phyloP scores from a whole-genome alignment of 2,797 vertebrate species.

The Channa striata region DNA sequence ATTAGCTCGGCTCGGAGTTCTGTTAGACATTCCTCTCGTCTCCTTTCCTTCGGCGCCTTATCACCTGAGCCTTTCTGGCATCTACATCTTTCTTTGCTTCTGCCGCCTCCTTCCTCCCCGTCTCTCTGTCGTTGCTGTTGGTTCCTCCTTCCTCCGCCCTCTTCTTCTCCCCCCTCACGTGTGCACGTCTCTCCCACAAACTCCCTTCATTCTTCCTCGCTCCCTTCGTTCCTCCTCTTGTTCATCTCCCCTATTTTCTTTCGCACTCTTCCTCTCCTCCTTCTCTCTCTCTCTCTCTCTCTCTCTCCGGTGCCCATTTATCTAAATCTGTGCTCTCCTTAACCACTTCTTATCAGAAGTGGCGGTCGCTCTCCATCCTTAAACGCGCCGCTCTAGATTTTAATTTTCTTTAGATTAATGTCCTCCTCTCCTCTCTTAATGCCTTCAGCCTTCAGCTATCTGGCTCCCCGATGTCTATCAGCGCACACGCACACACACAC shows the following conservation, averaged over 20 bases:
- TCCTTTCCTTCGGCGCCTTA: not conserved
- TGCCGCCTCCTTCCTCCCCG: not conserved
- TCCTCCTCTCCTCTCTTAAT: constrained; percentile 88
- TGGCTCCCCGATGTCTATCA: constrained; percentile 89
- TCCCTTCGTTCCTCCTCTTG: not conserved
- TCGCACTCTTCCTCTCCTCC: constrained; percentile 18
- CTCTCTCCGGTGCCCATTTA: constrained; percentile 84
- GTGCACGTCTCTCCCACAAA: not conserved
- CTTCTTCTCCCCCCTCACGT: not conserved
- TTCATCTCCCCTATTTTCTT: constrained; percentile 7
- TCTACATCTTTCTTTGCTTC: no score
- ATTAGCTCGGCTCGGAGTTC: no score
- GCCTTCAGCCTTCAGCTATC: constrained; percentile 91
- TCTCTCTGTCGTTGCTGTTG: not conserved
- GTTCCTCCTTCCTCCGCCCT: not conserved
- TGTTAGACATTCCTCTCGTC: not conserved
- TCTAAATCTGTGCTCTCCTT: constrained; percentile 96
- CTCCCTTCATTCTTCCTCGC: not conserved
- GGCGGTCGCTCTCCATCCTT: constrained; percentile 95
- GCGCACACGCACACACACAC: constrained; percentile 61
- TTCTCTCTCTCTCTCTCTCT: constrained; percentile 5
- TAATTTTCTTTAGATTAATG: constrained; percentile 99
- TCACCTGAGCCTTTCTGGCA: no score
- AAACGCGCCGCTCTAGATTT: constrained; percentile 92
- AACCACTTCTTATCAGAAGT: constrained; percentile 98